Evolutionary conservation across 2,113 vertebrate genomes (phyloP).

Genomic region (Apodemus speciosus): DNA sequence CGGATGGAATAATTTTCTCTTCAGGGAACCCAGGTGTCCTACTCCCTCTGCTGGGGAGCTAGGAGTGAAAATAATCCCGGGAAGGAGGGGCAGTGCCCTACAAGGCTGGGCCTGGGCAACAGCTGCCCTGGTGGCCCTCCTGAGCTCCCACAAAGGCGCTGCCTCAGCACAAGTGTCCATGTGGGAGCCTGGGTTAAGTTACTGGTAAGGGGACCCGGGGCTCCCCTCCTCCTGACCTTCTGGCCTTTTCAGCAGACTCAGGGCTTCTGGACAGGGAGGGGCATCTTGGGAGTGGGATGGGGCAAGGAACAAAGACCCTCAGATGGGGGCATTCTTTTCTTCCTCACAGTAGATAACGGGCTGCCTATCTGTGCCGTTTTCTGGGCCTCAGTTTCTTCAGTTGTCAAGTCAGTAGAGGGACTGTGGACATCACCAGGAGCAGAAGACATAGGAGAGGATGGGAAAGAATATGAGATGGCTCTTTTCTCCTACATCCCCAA

Average conservation of each 20-base stretch:
- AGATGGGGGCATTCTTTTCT: background rate
- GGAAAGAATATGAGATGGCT: background rate
- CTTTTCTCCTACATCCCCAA: background rate
- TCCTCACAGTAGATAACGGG: background rate
- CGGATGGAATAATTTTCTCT: conserved; percentile 48
- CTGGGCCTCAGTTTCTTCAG: conserved; percentile 49
- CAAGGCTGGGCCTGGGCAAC: conserved; percentile 56
- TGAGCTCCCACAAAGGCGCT: conserved; percentile 57
- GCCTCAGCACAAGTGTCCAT: conserved; percentile 76
- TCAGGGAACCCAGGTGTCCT: conserved; percentile 58
- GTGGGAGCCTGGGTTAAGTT: conserved; percentile 72
- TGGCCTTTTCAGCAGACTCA: conserved; percentile 68
- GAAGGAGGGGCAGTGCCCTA: conserved; percentile 27
- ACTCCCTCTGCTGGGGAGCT: conserved; percentile 28
- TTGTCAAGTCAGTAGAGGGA: background rate
- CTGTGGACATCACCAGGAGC: background rate
- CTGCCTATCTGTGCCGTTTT: background rate
- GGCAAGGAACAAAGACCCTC: background rate
- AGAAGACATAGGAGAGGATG: background rate
- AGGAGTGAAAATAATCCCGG: conserved; percentile 62
- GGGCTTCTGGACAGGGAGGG: background rate
- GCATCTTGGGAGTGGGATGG: conserved; percentile 26
- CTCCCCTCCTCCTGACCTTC: conserved; percentile 45
- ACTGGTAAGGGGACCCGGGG: conserved; percentile 66
- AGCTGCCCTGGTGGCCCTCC: conserved; percentile 50